These are phyloP conservation scores for Heliconius erato DNA, from an alignment of 2,888 invertebrate species.

Conservation along the genomic window DNA sequence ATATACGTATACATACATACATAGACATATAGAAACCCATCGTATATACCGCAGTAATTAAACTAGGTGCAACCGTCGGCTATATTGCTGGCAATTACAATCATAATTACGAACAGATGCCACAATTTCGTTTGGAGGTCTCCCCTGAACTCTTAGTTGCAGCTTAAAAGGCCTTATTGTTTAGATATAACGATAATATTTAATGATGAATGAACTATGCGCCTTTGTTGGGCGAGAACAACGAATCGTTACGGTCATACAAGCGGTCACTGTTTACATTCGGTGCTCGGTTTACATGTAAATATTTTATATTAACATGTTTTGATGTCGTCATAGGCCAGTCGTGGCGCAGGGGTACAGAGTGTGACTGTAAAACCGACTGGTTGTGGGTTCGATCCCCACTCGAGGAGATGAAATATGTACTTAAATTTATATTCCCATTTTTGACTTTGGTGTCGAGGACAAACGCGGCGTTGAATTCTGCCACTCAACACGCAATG, in stretches of 20 bases:
- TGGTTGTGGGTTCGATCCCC: too few species aligned
- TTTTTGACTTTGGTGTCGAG: too few species aligned
- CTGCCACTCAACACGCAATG: too few species aligned
- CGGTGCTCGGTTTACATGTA: slow-evolving; percentile 1
- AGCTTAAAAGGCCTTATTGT: slow-evolving; percentile 51
- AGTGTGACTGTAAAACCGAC: too few species aligned
- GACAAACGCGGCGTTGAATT: too few species aligned
- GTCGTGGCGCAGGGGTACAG: neutral
- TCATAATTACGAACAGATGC: slow-evolving; percentile 57
- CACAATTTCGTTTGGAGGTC: slow-evolving; percentile 51
- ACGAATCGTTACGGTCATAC: slow-evolving; percentile 22
- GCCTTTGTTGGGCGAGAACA: slow-evolving; percentile 46
- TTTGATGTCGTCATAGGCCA: neutral
- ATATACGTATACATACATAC: neutral
- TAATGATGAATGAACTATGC: slow-evolving; percentile 36
- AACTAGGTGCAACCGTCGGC: slow-evolving; percentile 47
- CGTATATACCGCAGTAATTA: slow-evolving; percentile 45
- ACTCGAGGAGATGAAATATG: too few species aligned
- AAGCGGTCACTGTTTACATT: slow-evolving; percentile 6
- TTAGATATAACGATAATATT: slow-evolving; percentile 48
- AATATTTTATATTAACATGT: slow-evolving; percentile 3
- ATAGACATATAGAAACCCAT: slow-evolving; percentile 30
- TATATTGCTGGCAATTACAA: slow-evolving; percentile 53
- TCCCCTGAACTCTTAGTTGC: slow-evolving; percentile 43
- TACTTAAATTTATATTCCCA: too few species aligned